Base-by-base conservation (phyloP, 2,113 vertebrate genomes). In the Brienomyrus brachyistius region DNA sequence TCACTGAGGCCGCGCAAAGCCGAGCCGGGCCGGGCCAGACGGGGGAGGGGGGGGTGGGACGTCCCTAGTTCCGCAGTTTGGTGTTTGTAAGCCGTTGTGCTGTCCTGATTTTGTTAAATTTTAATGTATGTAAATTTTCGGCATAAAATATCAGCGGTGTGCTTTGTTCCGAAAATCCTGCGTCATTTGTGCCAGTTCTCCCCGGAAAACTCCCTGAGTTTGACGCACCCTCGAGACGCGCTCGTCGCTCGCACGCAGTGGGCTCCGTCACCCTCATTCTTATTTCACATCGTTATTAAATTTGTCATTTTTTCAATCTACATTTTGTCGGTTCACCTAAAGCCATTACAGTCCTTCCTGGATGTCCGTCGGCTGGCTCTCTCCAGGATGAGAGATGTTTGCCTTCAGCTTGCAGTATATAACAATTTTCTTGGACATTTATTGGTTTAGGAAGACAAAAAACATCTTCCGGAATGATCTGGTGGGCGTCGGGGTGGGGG, bases 1-100 rank as follows among this genome's bases (percentile, higher is more conserved):
- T 90, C 92, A 92, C 91, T 91, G 90, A 74, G 56, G 66, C 91
- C 59, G 90, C 89, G 87, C 62, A 91, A 91, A 88, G 87, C 92
- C 89, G 10, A 3, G 47, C 21, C 7, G 21, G 6, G 56, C 56
- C 21, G 54, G 6, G 54, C 54, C 40, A 1, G 40, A 40, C 1
- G 40, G 40, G 40, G 59, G 27, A 1, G 84, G 45, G 31, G 4
- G 31, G 4, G 27, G 11, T 0, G 15, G 8, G n/a, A 0, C 11
- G 85, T 52, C n/a, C 47, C 51, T 1, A 17, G 31, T 87, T 3
- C 31, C 3, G 83, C 83, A 50, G 45, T 50, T 48, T 8, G 83
- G n/a, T 0, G 1, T 86, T 50, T 51, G 13, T 48, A 15, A 5
- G 23, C n/a, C 5, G 3, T 47, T 19, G 40, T 4, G 0, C 35